phyloP scores from a whole-genome alignment of 2,113 vertebrate species.

The Eudorcas thomsonii region DNA sequence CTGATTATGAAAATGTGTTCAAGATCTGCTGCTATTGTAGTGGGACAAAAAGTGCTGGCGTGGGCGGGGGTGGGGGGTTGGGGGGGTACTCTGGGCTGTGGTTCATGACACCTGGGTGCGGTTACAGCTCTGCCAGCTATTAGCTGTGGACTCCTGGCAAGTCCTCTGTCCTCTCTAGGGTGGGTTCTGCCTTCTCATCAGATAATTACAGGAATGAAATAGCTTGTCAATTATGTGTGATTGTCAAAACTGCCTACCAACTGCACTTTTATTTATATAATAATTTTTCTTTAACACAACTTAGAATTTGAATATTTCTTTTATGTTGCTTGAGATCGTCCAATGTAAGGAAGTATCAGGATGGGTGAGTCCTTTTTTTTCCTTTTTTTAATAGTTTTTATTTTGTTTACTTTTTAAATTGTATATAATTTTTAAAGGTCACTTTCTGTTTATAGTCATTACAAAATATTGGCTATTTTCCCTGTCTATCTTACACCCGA shows the following conservation, averaged over 20 bases:
- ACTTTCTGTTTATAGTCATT: not conserved
- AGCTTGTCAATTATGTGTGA: too few relatives aligned
- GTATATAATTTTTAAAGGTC: not conserved
- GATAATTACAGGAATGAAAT: not conserved
- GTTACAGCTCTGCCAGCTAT: not conserved
- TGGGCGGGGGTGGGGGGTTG: too few relatives aligned
- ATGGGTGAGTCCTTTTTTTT: not conserved
- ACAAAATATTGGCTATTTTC: not conserved
- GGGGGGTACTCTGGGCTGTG: not conserved
- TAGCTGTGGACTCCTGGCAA: not conserved
- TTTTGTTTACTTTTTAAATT: not conserved
- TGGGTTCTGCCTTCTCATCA: not conserved
- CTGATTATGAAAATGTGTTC: not conserved
- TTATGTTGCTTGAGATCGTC: not conserved
- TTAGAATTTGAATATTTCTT: not conserved
- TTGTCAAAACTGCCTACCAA: not conserved
- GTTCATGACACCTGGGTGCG: fast-evolving
- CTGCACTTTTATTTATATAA: not conserved
- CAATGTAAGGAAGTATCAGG: not conserved
- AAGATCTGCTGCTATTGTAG: not conserved
- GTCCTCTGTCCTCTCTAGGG: not conserved
- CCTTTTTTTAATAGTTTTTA: fast-evolving
- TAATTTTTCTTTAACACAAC: not conserved
- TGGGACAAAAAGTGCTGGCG: not conserved
- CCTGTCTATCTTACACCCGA: not conserved